Percentiles rank a stretch among this genome's conserved stretches.
Conservation (phyloP, 2,888 invertebrate species). For the Euzophera pinguis region DNA sequence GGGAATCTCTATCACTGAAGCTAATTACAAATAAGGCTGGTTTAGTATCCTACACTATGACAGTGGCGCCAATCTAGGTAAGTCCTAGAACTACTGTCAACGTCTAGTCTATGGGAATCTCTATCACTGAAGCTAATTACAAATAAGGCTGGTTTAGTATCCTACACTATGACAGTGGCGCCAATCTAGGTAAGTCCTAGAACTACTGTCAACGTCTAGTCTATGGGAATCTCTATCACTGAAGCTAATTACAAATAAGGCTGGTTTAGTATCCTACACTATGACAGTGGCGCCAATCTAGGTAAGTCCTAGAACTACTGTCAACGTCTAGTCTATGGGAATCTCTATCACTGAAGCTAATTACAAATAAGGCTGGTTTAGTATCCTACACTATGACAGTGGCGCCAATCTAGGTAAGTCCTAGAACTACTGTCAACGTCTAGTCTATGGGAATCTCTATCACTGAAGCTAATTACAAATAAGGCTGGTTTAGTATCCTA, state of each 20-base stretch:
- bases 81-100: constrained; percentile 61
- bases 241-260: constrained; percentile 70
- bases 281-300: constrained; percentile 80
- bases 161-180: constrained; percentile 67
- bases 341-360: constrained; percentile 80
- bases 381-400: constrained; percentile 56
- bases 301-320: constrained; percentile 74
- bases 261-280: constrained; percentile 61
- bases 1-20: constrained; percentile 80
- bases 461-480: constrained; percentile 74
- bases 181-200: constrained; percentile 83
- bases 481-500: constrained; percentile 65
- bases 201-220: constrained; percentile 45
- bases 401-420: constrained; percentile 84
- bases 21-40: constrained; percentile 67
- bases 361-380: constrained; percentile 68
- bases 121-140: constrained; percentile 78
- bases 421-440: constrained; percentile 44
- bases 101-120: constrained; percentile 76
- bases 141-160: constrained; percentile 66
- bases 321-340: constrained; percentile 76
- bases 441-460: constrained; percentile 78
- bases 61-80: constrained; percentile 82
- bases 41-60: constrained; percentile 61
- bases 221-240: constrained; percentile 81